phyloP scores from a whole-genome alignment of 2,113 vertebrate genomes.

The Odocoileus virginianus region DNA sequence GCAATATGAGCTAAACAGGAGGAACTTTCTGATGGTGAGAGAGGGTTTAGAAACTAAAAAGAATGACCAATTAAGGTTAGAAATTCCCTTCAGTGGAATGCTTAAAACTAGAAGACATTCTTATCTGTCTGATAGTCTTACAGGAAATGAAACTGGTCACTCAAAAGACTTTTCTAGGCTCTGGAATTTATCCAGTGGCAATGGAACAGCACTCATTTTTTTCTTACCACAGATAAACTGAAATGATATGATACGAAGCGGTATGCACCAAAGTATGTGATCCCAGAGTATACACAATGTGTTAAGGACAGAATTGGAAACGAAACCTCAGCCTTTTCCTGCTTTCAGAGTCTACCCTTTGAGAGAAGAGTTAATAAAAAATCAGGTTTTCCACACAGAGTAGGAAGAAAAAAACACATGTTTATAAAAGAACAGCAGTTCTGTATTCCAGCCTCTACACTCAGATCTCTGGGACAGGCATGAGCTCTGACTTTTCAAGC shows the following conservation, averaged over 20 bases:
- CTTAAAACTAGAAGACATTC: conserved; percentile 35
- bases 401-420: background rate
- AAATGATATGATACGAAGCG: background rate
- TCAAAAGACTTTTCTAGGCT: background rate
- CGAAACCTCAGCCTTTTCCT: background rate
- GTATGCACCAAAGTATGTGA: background rate
- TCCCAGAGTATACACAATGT: background rate
- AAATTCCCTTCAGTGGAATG: background rate
- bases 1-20: background rate
- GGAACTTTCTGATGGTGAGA: background rate
- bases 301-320: conserved; percentile 6
- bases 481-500: background rate
- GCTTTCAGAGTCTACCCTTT: background rate
- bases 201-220: background rate
- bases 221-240: background rate
- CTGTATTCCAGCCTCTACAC: background rate
- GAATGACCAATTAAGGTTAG: background rate
- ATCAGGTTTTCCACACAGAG: background rate
- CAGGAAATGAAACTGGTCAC: conserved; percentile 12
- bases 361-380: conserved; percentile 7
- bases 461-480: background rate
- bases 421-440: background rate
- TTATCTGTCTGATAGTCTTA: background rate
- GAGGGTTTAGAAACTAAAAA: background rate
- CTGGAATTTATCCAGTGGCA: conserved; percentile 16